Evolutionary conservation across 2,888 invertebrate species (phyloP), one percentile per base, ranked within the genome.

Genomic region (Luperina nickerlii): DNA sequence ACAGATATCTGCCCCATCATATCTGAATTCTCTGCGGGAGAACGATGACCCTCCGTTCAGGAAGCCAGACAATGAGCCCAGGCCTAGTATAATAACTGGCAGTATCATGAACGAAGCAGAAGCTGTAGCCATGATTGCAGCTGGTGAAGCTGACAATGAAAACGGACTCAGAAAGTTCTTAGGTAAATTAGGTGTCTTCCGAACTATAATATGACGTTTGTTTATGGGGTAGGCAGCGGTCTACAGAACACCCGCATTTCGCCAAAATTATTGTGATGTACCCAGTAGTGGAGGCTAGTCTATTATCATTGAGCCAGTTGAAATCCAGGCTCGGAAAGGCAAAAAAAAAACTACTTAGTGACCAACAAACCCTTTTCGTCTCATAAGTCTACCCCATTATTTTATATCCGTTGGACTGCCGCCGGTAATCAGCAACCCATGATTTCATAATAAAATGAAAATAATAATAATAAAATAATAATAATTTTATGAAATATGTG

Each of bases 1-100:
- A 0, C 95, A 96, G 80, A 91, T 90, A 45, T 97, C 97, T 0
- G 97, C 96, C 0, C 96, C 97, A 1, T 95, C 94, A 0, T 95
- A 96, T 86, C 90, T 96, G 2, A 89, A 93, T 76, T 96, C 94
- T 0, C 82, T 97, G n/a, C 93, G 90, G 65, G 93, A 94, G n/a
- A 95, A 95, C 48, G 92, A 94, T 1, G 92, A 94, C 0, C 96
- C 96, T 3, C 96, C 96, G 0, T 96, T 96, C 75, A 88, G 78
- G 63, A 91, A 84, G 68, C 95, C 95, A 0, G 91, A 65, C 1
- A 87, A 79, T 24, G 92, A 93, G 74, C 81, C 90, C 0, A 85
- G 71, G 27, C 95, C 96, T 0, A 90, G 82, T 54, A 82, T 96
- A 2, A 60, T 96, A 2, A 89, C 94, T 7, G 93, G 93, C 0